Percentiles rank a stretch among this genome's conserved stretches.
These are phyloP conservation scores for Mesochorus sp. DNA, from an alignment of 2,888 invertebrate genomes.

Conservation along the genomic window DNA sequence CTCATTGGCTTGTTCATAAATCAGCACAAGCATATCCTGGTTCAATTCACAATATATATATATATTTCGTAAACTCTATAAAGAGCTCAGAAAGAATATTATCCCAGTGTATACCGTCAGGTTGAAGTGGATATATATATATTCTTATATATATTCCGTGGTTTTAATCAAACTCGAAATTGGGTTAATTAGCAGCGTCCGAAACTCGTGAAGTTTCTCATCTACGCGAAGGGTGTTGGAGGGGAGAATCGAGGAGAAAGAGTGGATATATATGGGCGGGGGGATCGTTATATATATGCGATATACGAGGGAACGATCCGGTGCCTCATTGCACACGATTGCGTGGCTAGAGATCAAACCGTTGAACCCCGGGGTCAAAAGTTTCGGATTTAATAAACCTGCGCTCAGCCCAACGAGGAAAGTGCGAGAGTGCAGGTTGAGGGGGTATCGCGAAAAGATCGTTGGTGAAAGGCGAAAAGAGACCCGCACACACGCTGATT, in stretches of 20 bases:
- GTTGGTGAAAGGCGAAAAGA: constrained; percentile 64
- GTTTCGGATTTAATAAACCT: constrained; percentile 70
- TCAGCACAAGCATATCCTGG: too few relatives aligned
- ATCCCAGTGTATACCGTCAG: neutral
- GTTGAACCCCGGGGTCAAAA: constrained; percentile 66
- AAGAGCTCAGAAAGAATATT: constrained; percentile 35
- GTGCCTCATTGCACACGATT: constrained; percentile 57
- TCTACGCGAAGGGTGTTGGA: constrained; percentile 17
- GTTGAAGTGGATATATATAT: constrained; percentile 35
- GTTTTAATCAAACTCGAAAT: constrained; percentile 61
- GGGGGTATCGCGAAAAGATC: constrained; percentile 28
- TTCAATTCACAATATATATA: too few relatives aligned
- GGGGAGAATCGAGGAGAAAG: neutral
- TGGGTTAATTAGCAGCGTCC: constrained; percentile 58
- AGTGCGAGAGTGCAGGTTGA: constrained; percentile 37
- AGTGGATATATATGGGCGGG: neutral
- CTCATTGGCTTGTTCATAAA: too few relatives aligned
- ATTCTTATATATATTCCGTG: constrained; percentile 51
- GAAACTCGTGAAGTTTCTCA: constrained; percentile 58
- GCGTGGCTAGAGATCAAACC: constrained; percentile 63
- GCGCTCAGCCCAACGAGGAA: constrained; percentile 35
- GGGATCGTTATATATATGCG: constrained; percentile 2
- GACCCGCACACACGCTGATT: constrained; percentile 66
- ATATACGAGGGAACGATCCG: constrained; percentile 33
- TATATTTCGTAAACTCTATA: neutral